Evolutionary conservation across 2,797 vertebrate species (phyloP).

Genomic region (Amazona finschi): DNA sequence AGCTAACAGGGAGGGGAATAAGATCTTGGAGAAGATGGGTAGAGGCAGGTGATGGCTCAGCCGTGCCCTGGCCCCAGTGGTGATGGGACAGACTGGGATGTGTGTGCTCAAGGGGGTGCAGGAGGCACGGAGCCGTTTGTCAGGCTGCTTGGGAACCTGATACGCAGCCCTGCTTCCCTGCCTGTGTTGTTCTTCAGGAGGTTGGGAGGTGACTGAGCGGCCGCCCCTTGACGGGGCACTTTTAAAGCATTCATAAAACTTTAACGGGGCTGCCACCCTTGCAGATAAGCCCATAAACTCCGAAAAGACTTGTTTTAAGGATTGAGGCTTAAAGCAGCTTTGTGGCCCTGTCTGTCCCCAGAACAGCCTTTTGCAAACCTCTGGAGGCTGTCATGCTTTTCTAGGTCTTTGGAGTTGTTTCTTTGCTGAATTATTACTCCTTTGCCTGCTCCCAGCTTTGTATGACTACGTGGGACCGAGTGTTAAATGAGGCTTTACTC

Average conservation of each 20-base stretch:
- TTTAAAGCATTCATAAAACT: slow-evolving; percentile 76
- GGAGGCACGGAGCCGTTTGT: not conserved
- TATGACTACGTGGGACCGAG: slow-evolving; percentile 14
- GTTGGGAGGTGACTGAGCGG: slow-evolving; percentile 64
- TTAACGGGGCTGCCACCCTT: slow-evolving; percentile 79
- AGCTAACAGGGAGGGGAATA: not conserved
- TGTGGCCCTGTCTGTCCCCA: slow-evolving; percentile 55
- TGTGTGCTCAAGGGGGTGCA: not conserved
- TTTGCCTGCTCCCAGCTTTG: not conserved
- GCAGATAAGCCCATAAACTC: slow-evolving; percentile 62
- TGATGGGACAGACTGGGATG: not conserved
- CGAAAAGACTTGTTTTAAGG: slow-evolving; percentile 58
- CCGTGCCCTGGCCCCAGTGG: not conserved
- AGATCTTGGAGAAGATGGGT: rapidly evolving
- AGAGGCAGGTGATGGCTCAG: not conserved
- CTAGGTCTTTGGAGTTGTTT: slow-evolving; percentile 46
- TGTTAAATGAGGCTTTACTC: not conserved
- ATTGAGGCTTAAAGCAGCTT: slow-evolving; percentile 71
- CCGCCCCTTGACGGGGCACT: slow-evolving; percentile 67
- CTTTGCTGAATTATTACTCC: slow-evolving; percentile 45
- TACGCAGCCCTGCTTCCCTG: not conserved
- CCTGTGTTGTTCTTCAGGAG: not conserved
- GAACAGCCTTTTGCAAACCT: slow-evolving; percentile 67
- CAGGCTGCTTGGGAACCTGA: not conserved
- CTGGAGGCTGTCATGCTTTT: slow-evolving; percentile 28